phyloP scores from a whole-genome alignment of 1,140 invertebrate genomes.

The Neodiprion fabricii region DNA sequence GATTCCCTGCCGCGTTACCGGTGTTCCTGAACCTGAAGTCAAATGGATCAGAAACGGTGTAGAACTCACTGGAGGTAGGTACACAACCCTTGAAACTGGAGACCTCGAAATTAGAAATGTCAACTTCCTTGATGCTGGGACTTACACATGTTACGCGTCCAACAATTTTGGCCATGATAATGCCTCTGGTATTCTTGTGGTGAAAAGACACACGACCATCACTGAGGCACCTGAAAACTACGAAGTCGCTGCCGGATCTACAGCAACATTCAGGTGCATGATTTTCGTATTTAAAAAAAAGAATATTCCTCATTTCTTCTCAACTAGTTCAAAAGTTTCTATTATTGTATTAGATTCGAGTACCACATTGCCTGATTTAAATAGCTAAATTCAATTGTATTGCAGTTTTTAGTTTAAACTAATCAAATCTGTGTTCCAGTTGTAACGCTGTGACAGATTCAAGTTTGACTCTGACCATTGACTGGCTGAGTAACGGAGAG shows the following conservation, averaged over 20 bases:
- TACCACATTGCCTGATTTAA: background rate
- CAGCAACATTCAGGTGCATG: conserved; percentile 78
- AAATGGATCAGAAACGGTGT: conserved; percentile 88
- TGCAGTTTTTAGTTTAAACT: background rate
- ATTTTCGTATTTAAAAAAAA: conserved; percentile 7
- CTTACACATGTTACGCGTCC: conserved; percentile 89
- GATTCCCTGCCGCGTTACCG: conserved; percentile 92
- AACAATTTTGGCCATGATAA: conserved; percentile 90
- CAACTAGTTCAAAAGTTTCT: no score
- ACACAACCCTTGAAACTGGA: conserved; percentile 74
- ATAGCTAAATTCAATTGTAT: background rate
- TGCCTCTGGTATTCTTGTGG: conserved; percentile 77
- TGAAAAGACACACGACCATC: conserved; percentile 88
- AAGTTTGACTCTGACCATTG: conserved; percentile 78
- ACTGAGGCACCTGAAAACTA: conserved; percentile 88
- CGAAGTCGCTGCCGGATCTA: conserved; percentile 86
- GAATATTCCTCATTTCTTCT: no score
- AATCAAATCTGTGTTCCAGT: conserved; percentile 50
- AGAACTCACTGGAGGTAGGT: conserved; percentile 86
- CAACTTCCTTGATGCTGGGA: conserved; percentile 83
- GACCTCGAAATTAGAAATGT: conserved; percentile 87
- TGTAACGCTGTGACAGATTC: conserved; percentile 91
- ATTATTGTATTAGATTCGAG: no score
- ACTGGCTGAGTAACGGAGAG: conserved; percentile 87
- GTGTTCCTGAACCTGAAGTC: conserved; percentile 92